Base-by-base conservation (phyloP, 92 coral and sea anemone species). In the Epizoanthus stellaris region DNA sequence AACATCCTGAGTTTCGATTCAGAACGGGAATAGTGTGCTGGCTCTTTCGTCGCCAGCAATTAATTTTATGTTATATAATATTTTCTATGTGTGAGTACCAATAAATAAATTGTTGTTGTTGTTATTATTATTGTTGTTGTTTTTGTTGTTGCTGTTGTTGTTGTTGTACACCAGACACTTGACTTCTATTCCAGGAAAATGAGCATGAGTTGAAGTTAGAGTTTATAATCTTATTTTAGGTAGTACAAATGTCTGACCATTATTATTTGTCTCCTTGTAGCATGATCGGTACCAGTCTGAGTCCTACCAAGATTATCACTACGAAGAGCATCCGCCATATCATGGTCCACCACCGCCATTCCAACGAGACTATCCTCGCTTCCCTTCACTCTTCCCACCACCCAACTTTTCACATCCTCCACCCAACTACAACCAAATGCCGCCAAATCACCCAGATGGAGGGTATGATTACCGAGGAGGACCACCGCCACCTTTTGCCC, bases 381-480 rank as follows among this genome's bases (percentile, higher is more conserved):
- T 93, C 7, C 93, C 94, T 40, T 91, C 92, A 15, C 91, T 79
- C 60, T 94, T 88, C 69, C 98, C 98, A 17, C 94, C 93, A 30
- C 97, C 94, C 10, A 91, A 90, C 81, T 96, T 94, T 85, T 81
- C 83, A 67, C 93, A 87, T 67, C 98, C 97, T 3, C 99, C 98
- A 20, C 99, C 97, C 58, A 89, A 82, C 70, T 96, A 87, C 82
- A 91, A 87, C 75, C 92, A 88, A 47, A 89, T 85, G 6, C 98
- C 95, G 8, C 98, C 97, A 16, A 84, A 64, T 82, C 91, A 69
- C 60, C 90, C 82, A 17, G 96, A 93, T 15, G 93, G 85, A 14
- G 91, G 93, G 3, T 90, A 64, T 59, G 91, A 86, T 15, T 91
- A 85, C 62, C 91, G 77, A 57, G 88, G 54, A 59, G 84, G 99